Conservation (phyloP, 2,113 vertebrate species). For the rat (Rattus norvegicus) region GRCr8 NC_086021.1:113153501-113154000, state of each 20-base stretch:
- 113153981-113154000: neutral
- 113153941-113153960: neutral
- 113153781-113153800: constrained; percentile 33
- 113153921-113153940: neutral
- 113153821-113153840: neutral
- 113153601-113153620: neutral
- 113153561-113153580: constrained; percentile 42
- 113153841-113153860: neutral
- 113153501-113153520: neutral
- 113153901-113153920: neutral
- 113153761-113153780: neutral
- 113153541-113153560: neutral
- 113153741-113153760: neutral
- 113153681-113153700: constrained; percentile 27
- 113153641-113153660: constrained; percentile 39
- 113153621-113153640: neutral
- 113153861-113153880: neutral
- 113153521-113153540: neutral
- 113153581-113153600: constrained; percentile 10
- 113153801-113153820: neutral
- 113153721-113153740: constrained; percentile 3
- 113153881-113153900: neutral
- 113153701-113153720: neutral
- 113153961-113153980: neutral
- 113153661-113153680: neutral